These are phyloP conservation scores for Eulithis testata DNA, from an alignment of 2,888 invertebrate genomes.

Conservation along the genomic window DNA sequence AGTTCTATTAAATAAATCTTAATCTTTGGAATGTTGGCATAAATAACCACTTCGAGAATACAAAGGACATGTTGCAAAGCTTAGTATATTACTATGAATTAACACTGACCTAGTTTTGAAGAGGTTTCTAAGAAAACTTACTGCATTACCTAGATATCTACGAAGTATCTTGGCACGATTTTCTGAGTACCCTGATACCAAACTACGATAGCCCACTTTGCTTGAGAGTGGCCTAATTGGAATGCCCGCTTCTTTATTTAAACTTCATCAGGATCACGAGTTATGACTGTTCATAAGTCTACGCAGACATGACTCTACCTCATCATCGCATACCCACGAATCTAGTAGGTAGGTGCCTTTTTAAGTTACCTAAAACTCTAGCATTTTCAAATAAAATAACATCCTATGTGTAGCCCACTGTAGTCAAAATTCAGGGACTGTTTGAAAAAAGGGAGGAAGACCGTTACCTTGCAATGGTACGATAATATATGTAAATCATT, in stretches of 20 bases:
- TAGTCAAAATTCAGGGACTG: too few species aligned
- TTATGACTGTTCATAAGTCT: background rate
- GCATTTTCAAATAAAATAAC: too few species aligned
- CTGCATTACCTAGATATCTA: background rate
- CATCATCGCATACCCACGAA: too few species aligned
- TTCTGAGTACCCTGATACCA: constrained; percentile 4
- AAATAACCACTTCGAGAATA: constrained; percentile 22
- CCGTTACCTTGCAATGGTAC: too few species aligned
- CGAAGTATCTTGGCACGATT: background rate
- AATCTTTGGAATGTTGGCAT: constrained; percentile 16
- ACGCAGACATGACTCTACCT: too few species aligned
- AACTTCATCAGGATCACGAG: constrained; percentile 6
- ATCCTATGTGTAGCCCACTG: too few species aligned
- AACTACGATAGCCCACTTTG: constrained; percentile 11
- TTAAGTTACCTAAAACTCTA: too few species aligned
- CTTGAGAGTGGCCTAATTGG: constrained; percentile 15
- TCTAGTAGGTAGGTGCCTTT: too few species aligned
- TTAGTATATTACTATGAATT: constrained; percentile 6
- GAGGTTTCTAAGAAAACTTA: constrained; percentile 26
- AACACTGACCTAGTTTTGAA: constrained; percentile 30
- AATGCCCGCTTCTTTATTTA: constrained; percentile 8
- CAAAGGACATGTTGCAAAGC: constrained; percentile 15
- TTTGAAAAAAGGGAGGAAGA: too few species aligned
- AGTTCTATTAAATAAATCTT: constrained; percentile 2
- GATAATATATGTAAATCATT: too few species aligned